Conservation (phyloP, 2,797 vertebrate genomes). For the Brachyalestes nurse region DNA sequence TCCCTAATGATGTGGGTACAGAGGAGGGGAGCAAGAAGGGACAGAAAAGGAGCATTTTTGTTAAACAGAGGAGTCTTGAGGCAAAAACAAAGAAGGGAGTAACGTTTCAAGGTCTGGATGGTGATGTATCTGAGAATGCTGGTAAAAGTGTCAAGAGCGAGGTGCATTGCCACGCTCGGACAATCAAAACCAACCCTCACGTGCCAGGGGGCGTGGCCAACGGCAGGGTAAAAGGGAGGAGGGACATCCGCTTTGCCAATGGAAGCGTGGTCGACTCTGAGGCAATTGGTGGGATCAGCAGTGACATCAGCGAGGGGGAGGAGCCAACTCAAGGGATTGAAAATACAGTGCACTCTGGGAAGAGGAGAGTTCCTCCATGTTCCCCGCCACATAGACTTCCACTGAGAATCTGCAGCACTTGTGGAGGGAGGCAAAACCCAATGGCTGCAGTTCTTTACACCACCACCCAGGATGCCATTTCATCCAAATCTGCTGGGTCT, state of each 20-base stretch:
- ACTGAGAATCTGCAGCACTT: constrained; percentile 71
- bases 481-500: constrained; percentile 29
- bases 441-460: constrained; percentile 36
- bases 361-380: constrained; percentile 52
- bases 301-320: constrained; percentile 63
- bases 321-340: constrained; percentile 45
- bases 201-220: constrained; percentile 57
- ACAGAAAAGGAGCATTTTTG: constrained; percentile 71
- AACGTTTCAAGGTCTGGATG: constrained; percentile 74
- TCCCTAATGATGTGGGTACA: constrained; percentile 56
- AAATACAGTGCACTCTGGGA: constrained; percentile 56
- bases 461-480: constrained; percentile 38
- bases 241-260: constrained; percentile 70
- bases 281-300: constrained; percentile 76
- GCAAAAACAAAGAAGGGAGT: constrained; percentile 79
- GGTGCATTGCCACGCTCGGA: constrained; percentile 66
- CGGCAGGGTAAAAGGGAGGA: constrained; percentile 60
- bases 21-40: constrained; percentile 60
- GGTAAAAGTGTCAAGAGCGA: constrained; percentile 60
- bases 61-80: constrained; percentile 73
- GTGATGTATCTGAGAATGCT: constrained; percentile 65
- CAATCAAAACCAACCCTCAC: constrained; percentile 72
- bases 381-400: constrained; percentile 56
- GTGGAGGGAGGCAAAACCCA: constrained; percentile 68
- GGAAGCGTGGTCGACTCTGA: constrained; percentile 81